Base-by-base conservation (phyloP, 2,797 vertebrate species). In the Neostethus bicornis region DNA sequence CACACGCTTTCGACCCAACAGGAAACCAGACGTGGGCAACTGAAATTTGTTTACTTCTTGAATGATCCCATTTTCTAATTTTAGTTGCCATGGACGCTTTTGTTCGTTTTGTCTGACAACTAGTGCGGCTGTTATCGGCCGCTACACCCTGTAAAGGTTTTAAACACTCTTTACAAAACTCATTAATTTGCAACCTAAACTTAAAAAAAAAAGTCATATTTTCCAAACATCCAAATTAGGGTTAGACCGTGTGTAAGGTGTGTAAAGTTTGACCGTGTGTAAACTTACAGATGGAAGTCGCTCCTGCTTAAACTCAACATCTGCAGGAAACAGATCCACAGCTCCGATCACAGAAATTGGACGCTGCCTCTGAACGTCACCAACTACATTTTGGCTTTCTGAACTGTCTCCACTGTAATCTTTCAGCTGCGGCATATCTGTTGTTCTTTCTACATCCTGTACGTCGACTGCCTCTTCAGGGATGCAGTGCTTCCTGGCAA, bases 311-410 rank as follows among this genome's bases (percentile, higher is more conserved):
- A 95, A 92, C 70, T 92, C 94, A 7, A 79, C 64, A 5, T 92
- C 91, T 49, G 79, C 57, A 7, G 81, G 77, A 64, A 92, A 96
- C 79, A 94, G 80, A 84, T 91, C 90, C 75, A 91, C 91, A 19
- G 92, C 94, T 76, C 94, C 97, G 46, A 95, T 96, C 61, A 96
- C 90, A 0, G 97, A 98, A 70, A 95, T 80, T 13, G 96, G 97
- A 60, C 95, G 89, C 62, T 88, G 92, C 85, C 88, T 94, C 50
- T 78, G 89, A 51, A 79, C 4, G 8, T 85, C 83, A 20, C 81
- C 61, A 3, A 78, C 80, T 25, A 72, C 11, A 44, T 29, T 32
- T 56, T 51, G 68, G 60, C 39, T 74, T 42, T 79, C 83, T 2
- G 71, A 44, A 35, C 42, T 73, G 34, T 66, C 64, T 28, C 53